Evolutionary conservation across 2,797 vertebrate species (phyloP).

Genomic region (Champsocephalus esox): DNA sequence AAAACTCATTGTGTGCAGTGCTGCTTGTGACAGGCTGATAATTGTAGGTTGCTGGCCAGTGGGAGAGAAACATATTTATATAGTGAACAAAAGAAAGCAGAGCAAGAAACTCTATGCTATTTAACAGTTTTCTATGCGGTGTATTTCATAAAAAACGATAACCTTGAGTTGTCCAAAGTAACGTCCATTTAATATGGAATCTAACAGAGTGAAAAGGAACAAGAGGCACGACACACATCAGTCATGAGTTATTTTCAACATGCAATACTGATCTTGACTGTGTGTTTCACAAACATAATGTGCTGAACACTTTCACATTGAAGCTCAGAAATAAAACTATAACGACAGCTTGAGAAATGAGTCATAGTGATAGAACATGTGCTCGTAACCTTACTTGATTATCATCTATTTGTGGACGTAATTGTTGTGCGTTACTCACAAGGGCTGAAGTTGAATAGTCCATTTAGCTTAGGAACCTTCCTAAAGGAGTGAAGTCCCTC

Average conservation of each 20-base stretch:
- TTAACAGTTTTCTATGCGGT: not conserved
- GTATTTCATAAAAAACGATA: not conserved
- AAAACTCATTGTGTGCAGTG: slow-evolving; percentile 35
- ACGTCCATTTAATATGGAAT: not conserved
- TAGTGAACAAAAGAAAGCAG: slow-evolving; percentile 19
- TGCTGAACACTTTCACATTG: not conserved
- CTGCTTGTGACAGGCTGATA: slow-evolving; percentile 56
- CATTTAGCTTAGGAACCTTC: no score
- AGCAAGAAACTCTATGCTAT: not conserved
- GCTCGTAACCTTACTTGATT: no score
- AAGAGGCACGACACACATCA: not conserved
- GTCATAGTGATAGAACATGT: no score
- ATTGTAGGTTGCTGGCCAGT: slow-evolving; percentile 56
- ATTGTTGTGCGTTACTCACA: no score
- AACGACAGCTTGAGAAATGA: not conserved
- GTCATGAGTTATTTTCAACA: not conserved
- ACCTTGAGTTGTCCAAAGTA: not conserved
- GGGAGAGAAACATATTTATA: slow-evolving; percentile 37
- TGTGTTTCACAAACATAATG: not conserved
- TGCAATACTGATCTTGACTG: not conserved
- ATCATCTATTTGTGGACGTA: no score
- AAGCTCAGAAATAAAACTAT: not conserved
- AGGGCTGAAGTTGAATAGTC: no score
- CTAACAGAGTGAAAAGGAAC: not conserved
- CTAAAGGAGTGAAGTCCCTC: no score